Evolutionary conservation across 2,113 vertebrate genomes (phyloP).

Genomic region (Scopus umbretta): DNA sequence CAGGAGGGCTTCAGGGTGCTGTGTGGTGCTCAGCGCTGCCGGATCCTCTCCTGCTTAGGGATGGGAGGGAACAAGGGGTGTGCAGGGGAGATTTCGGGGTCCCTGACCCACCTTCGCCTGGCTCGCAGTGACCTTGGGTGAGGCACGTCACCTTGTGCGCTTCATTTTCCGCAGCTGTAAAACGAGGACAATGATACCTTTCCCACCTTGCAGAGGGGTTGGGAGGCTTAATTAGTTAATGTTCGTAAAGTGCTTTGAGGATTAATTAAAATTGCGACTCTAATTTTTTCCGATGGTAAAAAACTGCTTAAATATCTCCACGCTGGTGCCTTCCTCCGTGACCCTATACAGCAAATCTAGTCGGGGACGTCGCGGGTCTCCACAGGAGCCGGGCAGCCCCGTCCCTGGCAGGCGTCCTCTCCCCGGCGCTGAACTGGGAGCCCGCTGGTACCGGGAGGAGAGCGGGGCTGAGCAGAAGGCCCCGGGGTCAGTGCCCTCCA

Average conservation of each 20-base stretch:
- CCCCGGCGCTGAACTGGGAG: background rate
- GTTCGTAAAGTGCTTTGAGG: constrained; percentile 61
- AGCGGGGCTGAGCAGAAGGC: background rate
- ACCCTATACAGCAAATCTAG: background rate
- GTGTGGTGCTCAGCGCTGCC: too few relatives aligned
- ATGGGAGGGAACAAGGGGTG: too few relatives aligned
- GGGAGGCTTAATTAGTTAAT: constrained; percentile 63
- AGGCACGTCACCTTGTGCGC: background rate
- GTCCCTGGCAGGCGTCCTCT: background rate
- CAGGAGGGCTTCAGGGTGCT: background rate
- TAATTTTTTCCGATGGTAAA: constrained; percentile 33
- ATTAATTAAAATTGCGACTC: constrained; percentile 64
- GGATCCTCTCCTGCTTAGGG: background rate
- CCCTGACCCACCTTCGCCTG: background rate
- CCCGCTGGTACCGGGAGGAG: background rate
- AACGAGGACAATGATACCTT: constrained; percentile 34
- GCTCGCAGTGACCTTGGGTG: background rate
- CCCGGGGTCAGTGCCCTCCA: accelerated
- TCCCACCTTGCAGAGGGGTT: constrained; percentile 9
- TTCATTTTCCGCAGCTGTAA: background rate
- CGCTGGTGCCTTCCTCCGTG: background rate
- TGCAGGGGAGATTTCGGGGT: background rate
- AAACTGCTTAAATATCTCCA: background rate
- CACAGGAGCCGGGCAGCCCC: background rate
- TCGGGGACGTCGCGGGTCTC: accelerated